A percentile compares a stretch with the other conserved stretches of the same genome.
Evolutionary conservation across 2,113 vertebrate genomes (phyloP).

Genomic region (Labeo catla): DNA sequence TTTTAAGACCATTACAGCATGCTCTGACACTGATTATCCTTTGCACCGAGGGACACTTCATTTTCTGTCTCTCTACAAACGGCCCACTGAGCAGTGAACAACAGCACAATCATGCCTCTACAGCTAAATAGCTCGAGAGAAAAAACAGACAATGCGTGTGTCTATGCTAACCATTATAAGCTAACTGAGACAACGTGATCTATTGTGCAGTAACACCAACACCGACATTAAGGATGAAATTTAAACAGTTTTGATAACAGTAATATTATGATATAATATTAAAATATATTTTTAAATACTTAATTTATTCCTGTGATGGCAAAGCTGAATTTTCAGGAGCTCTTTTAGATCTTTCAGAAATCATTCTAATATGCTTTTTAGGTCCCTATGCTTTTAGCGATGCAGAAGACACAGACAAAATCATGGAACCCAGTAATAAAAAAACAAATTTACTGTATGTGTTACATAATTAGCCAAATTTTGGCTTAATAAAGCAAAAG

Average conservation of each 20-base stretch:
- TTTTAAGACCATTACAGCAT: not conserved
- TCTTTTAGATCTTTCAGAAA: not conserved
- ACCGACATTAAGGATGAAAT: not conserved
- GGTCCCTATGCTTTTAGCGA: too few relatives aligned
- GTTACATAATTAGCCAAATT: too few relatives aligned
- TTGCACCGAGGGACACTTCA: slow-evolving; percentile 34
- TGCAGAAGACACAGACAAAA: too few relatives aligned
- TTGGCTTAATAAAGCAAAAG: too few relatives aligned
- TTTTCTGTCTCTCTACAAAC: slow-evolving; percentile 40
- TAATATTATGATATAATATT: not conserved
- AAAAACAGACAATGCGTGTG: not conserved
- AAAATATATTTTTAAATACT: not conserved
- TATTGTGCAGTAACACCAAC: not conserved
- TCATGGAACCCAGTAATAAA: too few relatives aligned
- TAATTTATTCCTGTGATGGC: not conserved
- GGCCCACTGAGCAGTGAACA: slow-evolving; percentile 40
- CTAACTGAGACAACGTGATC: not conserved
- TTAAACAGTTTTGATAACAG: not conserved
- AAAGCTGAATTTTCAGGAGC: not conserved
- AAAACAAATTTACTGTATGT: too few relatives aligned
- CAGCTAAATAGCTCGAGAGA: not conserved
- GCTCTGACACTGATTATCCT: slow-evolving; percentile 15
- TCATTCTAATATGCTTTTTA: not conserved
- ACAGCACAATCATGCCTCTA: slow-evolving; percentile 33
- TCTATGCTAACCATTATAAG: not conserved